These are phyloP conservation scores for Pituophis catenifer DNA, from an alignment of 2,113 vertebrate genomes.

Conservation along the genomic window DNA sequence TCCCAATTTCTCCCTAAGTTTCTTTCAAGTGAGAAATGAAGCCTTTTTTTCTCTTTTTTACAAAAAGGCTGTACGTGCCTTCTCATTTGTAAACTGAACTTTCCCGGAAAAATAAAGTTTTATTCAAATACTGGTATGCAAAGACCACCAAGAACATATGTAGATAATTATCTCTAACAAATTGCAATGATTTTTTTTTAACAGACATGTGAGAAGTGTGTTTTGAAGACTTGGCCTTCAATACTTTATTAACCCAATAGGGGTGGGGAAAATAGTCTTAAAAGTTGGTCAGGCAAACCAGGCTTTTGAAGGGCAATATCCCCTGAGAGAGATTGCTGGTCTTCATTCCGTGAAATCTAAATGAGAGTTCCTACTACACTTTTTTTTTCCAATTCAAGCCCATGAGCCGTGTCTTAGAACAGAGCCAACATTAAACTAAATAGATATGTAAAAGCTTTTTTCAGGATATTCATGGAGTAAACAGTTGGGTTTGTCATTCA, in stretches of 20 bases:
- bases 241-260: slow-evolving; percentile 30
- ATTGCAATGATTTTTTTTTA: slow-evolving; percentile 66
- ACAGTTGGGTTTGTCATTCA: slow-evolving; percentile 5
- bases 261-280: not conserved
- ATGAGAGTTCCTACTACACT: not conserved
- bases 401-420: not conserved
- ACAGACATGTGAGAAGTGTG: slow-evolving; percentile 62
- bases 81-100: slow-evolving; percentile 23
- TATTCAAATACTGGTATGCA: slow-evolving; percentile 54
- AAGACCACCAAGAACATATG: slow-evolving; percentile 48
- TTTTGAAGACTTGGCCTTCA: slow-evolving; percentile 51
- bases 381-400: slow-evolving; percentile 22
- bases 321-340: not conserved
- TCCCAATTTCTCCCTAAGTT: slow-evolving; percentile 64
- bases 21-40: slow-evolving; percentile 59
- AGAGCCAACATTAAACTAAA: slow-evolving; percentile 17
- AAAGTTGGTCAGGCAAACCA: slow-evolving; percentile 34
- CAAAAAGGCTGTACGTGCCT: slow-evolving; percentile 40
- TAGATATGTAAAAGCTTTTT: not conserved
- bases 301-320: slow-evolving; percentile 4
- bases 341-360: not conserved
- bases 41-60: not conserved
- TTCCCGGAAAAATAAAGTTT: slow-evolving; percentile 44
- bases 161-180: slow-evolving; percentile 66
- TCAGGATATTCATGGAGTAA: slow-evolving; percentile 1